Conservation (phyloP, 1,140 invertebrate species). For the Melanaphis sacchari region DNA sequence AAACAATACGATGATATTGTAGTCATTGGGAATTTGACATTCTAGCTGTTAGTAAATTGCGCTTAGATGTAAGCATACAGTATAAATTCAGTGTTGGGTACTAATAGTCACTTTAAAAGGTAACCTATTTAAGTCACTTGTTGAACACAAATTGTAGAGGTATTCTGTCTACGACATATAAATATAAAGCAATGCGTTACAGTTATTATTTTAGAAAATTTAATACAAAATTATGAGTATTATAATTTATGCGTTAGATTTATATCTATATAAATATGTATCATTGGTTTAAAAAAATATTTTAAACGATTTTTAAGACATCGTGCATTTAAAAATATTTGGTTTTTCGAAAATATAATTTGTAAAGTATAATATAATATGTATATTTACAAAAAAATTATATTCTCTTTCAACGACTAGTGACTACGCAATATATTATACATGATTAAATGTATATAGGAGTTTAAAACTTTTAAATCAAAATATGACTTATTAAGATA, state of each 20-base stretch:
- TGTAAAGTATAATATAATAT: not conserved
- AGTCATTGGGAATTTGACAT: not conserved
- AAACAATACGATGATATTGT: not conserved
- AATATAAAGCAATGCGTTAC: not conserved
- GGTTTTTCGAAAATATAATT: not conserved
- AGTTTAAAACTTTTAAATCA: not conserved
- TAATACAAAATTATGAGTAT: not conserved
- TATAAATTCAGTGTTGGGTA: not conserved
- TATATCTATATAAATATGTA: not conserved
- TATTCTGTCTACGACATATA: not conserved
- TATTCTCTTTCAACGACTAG: not conserved
- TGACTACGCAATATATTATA: not conserved
- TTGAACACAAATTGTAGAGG: not conserved
- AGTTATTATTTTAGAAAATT: not conserved
- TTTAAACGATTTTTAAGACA: not conserved
- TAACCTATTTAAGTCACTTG: not conserved
- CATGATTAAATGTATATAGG: too few relatives aligned
- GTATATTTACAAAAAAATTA: too few relatives aligned
- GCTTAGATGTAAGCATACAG: not conserved
- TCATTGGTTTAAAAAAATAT: not conserved
- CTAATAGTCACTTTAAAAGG: not conserved
- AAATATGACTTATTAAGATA: not conserved
- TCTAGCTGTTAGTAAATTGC: not conserved
- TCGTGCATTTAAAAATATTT: not conserved
- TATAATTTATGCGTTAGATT: not conserved